Percentiles rank a stretch among this genome's conserved stretches.
These are phyloP conservation scores for Muscina levida DNA, from an alignment of 2,888 invertebrate species.

Conservation along the genomic window DNA sequence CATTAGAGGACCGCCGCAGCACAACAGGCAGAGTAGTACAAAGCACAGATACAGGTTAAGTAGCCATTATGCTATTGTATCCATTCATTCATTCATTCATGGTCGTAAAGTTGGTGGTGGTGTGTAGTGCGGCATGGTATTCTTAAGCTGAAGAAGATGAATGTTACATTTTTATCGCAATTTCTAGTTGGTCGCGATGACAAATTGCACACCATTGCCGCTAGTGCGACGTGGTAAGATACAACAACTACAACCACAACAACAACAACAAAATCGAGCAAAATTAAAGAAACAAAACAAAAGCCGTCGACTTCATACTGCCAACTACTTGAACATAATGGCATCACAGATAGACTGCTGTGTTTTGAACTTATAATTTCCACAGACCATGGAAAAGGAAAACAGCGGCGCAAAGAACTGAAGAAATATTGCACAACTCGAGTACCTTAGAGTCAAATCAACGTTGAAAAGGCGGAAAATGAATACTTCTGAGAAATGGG, in stretches of 20 bases:
- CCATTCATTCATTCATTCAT: constrained; percentile 15
- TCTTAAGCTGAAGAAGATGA: constrained; percentile 66
- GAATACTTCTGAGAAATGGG: constrained; percentile 34
- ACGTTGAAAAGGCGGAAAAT: constrained; percentile 30
- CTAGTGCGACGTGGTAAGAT: constrained; percentile 40
- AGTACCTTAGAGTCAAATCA: constrained; percentile 42
- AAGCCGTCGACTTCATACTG: constrained; percentile 20
- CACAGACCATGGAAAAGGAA: constrained; percentile 24
- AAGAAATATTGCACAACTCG: constrained; percentile 7
- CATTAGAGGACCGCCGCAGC: neutral
- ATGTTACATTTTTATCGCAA: constrained; percentile 67
- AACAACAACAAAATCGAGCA: constrained; percentile 11
- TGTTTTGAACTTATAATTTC: constrained; percentile 36
- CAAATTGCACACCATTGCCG: constrained; percentile 67
- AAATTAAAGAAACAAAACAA: constrained; percentile 37
- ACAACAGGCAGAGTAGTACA: neutral
- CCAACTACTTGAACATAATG: constrained; percentile 21
- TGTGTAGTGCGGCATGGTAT: constrained; percentile 25
- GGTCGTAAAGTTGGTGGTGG: neutral
- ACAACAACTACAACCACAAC: neutral
- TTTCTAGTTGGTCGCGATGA: constrained; percentile 67
- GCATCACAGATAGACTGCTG: constrained; percentile 51
- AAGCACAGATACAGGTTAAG: constrained; percentile 39
- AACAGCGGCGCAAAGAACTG: neutral
- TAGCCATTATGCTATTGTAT: constrained; percentile 47